Evolutionary conservation across 2,797 vertebrate genomes (phyloP).

Genomic region (Poecilia picta): DNA sequence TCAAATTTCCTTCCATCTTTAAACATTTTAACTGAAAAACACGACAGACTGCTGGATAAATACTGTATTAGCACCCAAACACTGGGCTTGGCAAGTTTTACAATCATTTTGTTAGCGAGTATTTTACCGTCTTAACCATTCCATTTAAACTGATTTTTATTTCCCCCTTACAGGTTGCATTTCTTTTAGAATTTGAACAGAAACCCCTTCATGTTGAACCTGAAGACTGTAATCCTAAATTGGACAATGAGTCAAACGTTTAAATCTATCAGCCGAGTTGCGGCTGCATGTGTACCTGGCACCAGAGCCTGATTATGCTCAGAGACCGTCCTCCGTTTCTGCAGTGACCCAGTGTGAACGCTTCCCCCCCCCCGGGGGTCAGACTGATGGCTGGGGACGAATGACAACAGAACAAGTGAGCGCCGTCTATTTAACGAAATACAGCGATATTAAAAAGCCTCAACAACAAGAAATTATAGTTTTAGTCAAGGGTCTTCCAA

Average conservation of each 20-base stretch:
- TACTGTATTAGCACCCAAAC: no score
- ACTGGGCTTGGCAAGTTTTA: no score
- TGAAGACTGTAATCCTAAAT: background rate
- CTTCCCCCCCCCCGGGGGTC: conserved; percentile 4
- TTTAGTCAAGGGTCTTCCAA: background rate
- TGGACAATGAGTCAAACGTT: background rate
- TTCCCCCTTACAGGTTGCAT: background rate
- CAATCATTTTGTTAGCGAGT: background rate
- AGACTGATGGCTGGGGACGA: conserved; percentile 21
- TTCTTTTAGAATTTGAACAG: background rate
- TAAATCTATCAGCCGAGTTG: background rate
- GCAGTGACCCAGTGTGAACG: background rate
- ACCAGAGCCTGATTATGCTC: conserved; percentile 35
- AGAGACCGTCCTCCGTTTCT: conserved; percentile 1
- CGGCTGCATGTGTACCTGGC: background rate
- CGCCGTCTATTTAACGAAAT: background rate
- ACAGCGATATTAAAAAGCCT: background rate
- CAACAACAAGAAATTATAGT: background rate
- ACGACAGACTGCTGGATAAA: no score
- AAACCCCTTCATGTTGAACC: background rate
- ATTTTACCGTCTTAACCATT: background rate
- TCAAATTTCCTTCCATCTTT: no score
- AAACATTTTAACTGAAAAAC: no score
- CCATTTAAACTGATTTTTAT: background rate
- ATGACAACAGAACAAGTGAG: background rate